Conservation (phyloP, 1,140 invertebrate genomes). For the Achatina immaculata region DNA sequence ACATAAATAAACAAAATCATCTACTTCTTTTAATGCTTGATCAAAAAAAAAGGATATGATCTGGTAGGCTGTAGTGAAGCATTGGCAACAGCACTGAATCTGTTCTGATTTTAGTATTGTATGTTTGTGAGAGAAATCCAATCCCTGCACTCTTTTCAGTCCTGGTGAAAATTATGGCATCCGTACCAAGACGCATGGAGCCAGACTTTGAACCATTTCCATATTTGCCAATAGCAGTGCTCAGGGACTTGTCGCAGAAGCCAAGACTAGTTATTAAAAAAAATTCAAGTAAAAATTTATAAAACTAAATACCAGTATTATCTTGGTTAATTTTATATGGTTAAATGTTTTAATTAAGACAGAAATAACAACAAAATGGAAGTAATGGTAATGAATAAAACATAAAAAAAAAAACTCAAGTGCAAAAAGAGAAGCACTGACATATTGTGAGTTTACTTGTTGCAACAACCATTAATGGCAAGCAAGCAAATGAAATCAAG, state of each 20-base stretch:
- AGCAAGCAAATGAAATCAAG: too few relatives aligned
- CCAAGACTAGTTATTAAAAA: constrained; percentile 67
- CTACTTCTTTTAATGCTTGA: too few relatives aligned
- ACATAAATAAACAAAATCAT: too few relatives aligned
- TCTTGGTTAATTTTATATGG: too few relatives aligned
- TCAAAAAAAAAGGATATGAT: constrained; percentile 56
- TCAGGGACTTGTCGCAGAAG: constrained; percentile 62
- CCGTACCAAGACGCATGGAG: constrained; percentile 65
- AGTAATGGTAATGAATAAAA: too few relatives aligned
- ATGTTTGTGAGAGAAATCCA: constrained; percentile 66
- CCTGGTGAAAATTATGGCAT: constrained; percentile 66
- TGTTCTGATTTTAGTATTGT: constrained; percentile 54
- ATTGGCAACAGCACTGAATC: constrained; percentile 66
- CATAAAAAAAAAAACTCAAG: too few relatives aligned
- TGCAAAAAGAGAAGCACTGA: too few relatives aligned
- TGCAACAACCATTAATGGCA: too few relatives aligned
- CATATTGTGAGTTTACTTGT: too few relatives aligned
- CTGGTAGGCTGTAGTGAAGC: constrained; percentile 56
- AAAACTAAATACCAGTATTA: too few relatives aligned
- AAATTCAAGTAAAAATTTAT: neutral
- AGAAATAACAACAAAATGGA: too few relatives aligned
- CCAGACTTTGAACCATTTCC: constrained; percentile 70
- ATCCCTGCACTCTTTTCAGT: constrained; percentile 53
- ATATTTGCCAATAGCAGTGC: constrained; percentile 62
- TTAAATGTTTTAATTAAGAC: too few relatives aligned